These are phyloP conservation scores for Maconellicoccus hirsutus DNA, from an alignment of 1,140 invertebrate genomes.

Conservation along the genomic window DNA sequence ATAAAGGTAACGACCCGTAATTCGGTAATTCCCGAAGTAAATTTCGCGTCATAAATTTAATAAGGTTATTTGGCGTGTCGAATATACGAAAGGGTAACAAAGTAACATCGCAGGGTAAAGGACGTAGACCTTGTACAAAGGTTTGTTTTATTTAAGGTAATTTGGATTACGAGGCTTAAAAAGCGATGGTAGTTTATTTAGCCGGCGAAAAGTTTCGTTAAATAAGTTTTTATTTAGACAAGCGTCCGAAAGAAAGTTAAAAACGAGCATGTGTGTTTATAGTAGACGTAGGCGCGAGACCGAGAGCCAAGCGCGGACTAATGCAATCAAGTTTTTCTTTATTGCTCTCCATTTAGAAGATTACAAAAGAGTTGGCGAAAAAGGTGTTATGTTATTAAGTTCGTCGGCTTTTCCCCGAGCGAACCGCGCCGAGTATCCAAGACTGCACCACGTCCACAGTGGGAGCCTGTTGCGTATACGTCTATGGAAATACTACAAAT, in stretches of 20 bases:
- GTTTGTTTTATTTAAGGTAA: constrained; percentile 6
- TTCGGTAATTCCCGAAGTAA: background rate
- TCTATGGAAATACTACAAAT: too few species aligned
- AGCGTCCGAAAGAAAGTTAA: background rate
- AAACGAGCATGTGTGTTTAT: background rate
- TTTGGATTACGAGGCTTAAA: constrained; percentile 8
- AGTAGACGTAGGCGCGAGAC: background rate
- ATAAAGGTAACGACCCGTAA: background rate
- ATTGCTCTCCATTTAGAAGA: constrained; percentile 4
- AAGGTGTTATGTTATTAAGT: background rate
- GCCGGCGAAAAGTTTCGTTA: background rate
- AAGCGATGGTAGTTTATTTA: constrained; percentile 9
- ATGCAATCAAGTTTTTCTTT: constrained; percentile 9
- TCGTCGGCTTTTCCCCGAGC: background rate
- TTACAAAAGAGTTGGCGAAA: background rate
- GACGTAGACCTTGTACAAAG: background rate
- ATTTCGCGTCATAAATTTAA: constrained; percentile 9
- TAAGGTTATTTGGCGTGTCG: background rate
- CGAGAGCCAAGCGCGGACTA: background rate
- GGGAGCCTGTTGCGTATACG: background rate
- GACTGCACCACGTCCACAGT: background rate
- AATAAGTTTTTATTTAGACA: constrained; percentile 10
- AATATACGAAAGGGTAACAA: background rate
- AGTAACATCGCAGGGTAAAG: too few species aligned
- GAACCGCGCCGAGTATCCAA: background rate